Base-by-base conservation (phyloP, 2,797 vertebrate species). In the Chaunax sp. region DNA sequence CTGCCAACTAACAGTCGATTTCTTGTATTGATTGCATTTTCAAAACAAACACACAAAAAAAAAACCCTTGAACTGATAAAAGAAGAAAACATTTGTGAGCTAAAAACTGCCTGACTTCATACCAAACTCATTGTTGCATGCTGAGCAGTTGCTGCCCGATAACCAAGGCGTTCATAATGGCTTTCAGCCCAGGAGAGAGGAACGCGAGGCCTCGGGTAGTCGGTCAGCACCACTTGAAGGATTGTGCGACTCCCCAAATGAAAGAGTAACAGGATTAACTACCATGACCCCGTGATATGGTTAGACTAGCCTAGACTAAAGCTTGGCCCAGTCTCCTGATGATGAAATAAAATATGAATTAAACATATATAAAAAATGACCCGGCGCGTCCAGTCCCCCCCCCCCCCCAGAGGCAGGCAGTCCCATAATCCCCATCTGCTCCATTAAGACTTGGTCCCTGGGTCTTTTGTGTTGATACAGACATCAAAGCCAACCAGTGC, bases 401-500 rank as follows among this genome's bases (percentile, higher is more conserved):
- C 72, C 64, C 75, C 75, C 81, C 80, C 77, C 60, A 55, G 81
- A 82, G 84, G 87, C 83, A 84, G 64, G 67, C 84, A 77, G 84
- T 79, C 83, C 33, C 75, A 88, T 92, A 91, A 91, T 91, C 90
- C 86, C 77, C 82, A 54, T 81, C 80, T 89, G 81, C 84, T 90
- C 82, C 80, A 89, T 85, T 88, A 88, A 85, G 81, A 81, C 82
- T 78, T 0, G 1, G 75, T 75, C 65, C 75, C 59, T 30, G 3
- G 72, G 64, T 75, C 85, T 77, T 83, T 81, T 26, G 65, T 76
- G 81, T 89, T 88, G 88, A 93, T 92, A 80, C 85, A 92, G 90
- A 92, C 92, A 92, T 94, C 89, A 92, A 92, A 93, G 91, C 83
- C 64, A 74, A 74, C 60, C 83, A 81, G 81, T 45, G 62, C 73